Base-by-base conservation (phyloP, 1,140 invertebrate species). In the Zophobas morio region DNA sequence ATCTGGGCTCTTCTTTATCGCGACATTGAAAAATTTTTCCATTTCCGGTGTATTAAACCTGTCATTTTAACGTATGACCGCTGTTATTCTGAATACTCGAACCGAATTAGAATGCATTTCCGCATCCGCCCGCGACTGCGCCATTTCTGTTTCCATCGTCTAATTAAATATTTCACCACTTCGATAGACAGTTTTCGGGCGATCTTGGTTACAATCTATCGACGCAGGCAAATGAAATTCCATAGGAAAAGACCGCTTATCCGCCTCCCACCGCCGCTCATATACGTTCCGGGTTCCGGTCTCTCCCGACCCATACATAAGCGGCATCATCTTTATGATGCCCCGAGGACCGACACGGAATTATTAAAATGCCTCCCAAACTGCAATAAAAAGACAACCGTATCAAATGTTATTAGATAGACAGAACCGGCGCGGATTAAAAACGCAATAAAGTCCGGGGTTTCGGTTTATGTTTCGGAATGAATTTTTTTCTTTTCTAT, bases 201-300 rank as follows among this genome's bases (percentile, higher is more conserved):
- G n/a, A 42, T 42, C 6, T 37, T 40, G 60, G 60, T 66, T 66
- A 66, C 60, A 66, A 66, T 66, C 37, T 66, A 66, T 66, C 60
- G 60, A 32, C 33, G 60, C 60, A 66, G 60, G 60, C 60, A 66
- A 66, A 66, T 66, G 60, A 66, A 66, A 66, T 66, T 66, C 60
- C 60, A 46, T 40, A 66, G 39, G 60, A 66, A 51, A 51, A 51
- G 49, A 51, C 49, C 49, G 4, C 6, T 51, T 20, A 51, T 51
- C 49, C 49, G 49, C n/a, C 49, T 20, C 49, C 49, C 60, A 39
- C 37, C 60, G 39, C 33, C 60, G 37, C 39, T 66, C 60, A 66
- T 66, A 42, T 66, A 42, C 39, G 60, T 66, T 42, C 60, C 60
- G 20, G 37, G 33, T 66, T 42, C 39, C 37, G 60, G 39, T 66